Evolutionary conservation across 2,888 invertebrate species (phyloP).

Genomic region (Odontocerum albicorne): DNA sequence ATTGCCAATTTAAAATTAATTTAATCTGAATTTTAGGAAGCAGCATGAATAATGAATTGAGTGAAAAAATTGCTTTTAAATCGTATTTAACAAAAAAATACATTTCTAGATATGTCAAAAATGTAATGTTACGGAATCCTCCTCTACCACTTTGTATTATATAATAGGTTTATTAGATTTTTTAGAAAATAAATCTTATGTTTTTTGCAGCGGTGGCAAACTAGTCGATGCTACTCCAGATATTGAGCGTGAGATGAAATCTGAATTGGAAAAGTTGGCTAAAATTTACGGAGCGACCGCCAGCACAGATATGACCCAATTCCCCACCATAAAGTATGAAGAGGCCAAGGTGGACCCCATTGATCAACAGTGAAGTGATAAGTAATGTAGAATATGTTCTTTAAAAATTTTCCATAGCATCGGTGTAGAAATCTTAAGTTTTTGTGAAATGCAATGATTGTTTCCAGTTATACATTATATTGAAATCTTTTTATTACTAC

Average conservation of each 20-base stretch:
- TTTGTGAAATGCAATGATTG: constrained; percentile 4
- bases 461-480: not conserved
- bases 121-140: no score
- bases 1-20: no score
- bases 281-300: constrained; percentile 74
- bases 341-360: constrained; percentile 73
- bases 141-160: no score
- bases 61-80: no score
- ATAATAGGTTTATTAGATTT: no score
- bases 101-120: no score
- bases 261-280: constrained; percentile 79
- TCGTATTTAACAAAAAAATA: no score
- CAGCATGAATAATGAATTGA: no score
- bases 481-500: constrained; percentile 10
- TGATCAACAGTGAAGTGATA: constrained; percentile 43
- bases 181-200: no score
- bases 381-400: not conserved
- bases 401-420: constrained; percentile 7
- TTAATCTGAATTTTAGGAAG: no score
- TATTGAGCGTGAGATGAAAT: constrained; percentile 71
- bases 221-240: constrained; percentile 80
- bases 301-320: constrained; percentile 85
- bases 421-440: constrained; percentile 12
- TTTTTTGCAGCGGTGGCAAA: constrained; percentile 75
- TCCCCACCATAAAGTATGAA: constrained; percentile 82